These are phyloP conservation scores for Paratilapia polleni DNA, from an alignment of 2,113 vertebrate genomes.

Conservation along the genomic window DNA sequence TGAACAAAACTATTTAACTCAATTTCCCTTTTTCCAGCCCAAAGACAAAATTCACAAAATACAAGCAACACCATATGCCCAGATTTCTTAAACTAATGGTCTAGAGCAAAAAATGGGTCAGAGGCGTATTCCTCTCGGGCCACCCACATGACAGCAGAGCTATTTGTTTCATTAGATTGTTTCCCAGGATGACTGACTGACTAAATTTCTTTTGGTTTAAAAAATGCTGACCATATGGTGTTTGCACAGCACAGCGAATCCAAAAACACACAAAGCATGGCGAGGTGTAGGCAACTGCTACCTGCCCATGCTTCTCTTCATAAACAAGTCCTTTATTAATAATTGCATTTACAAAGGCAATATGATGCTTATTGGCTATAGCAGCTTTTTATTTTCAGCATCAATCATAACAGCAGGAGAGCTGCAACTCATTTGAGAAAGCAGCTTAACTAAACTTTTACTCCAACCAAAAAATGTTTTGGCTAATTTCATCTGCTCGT, in stretches of 20 bases:
- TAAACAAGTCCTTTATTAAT: constrained; percentile 29
- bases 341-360: constrained; percentile 39
- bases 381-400: neutral
- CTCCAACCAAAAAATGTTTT: too few relatives aligned
- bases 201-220: constrained; percentile 22
- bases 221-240: constrained; percentile 58
- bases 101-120: constrained; percentile 47
- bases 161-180: constrained; percentile 61
- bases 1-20: constrained; percentile 16
- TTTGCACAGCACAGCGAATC: constrained; percentile 38
- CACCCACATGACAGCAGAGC: constrained; percentile 27
- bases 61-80: constrained; percentile 49
- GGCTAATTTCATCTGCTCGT: too few relatives aligned
- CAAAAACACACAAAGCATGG: constrained; percentile 40
- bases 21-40: constrained; percentile 12
- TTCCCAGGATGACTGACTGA: constrained; percentile 36
- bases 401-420: neutral
- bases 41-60: constrained; percentile 22
- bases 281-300: constrained; percentile 2
- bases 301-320: constrained; percentile 11
- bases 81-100: constrained; percentile 50
- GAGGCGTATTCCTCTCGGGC: constrained; percentile 33
- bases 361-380: neutral
- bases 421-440: neutral
- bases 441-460: too few relatives aligned